These are phyloP conservation scores for Protomyctophum bolini DNA, from an alignment of 2,113 vertebrate species.

Conservation along the genomic window DNA sequence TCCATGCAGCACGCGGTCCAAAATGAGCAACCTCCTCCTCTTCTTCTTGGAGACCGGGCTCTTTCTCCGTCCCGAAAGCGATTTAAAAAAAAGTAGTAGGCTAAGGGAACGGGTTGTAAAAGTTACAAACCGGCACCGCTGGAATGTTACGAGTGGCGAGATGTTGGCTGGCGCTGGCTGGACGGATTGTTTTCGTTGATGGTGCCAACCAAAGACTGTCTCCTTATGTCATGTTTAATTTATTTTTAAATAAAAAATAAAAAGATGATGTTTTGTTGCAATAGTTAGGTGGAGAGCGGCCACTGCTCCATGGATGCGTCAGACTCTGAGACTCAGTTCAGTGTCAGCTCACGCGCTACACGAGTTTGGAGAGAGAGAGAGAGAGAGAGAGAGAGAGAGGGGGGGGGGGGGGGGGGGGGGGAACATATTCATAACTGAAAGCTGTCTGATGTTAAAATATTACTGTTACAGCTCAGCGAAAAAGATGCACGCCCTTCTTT, in stretches of 20 bases:
- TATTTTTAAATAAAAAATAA: background rate
- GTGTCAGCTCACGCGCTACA: conserved; percentile 6
- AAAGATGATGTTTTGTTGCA: background rate
- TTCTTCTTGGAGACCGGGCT: background rate
- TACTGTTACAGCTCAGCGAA: background rate
- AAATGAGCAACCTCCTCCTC: conserved; percentile 17
- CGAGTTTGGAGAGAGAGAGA: conserved; percentile 3
- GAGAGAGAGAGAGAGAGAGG: conserved; percentile 8
- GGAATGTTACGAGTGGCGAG: conserved; percentile 25
- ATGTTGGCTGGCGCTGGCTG: background rate
- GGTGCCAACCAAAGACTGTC: background rate
- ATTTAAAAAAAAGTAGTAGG: background rate
- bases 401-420: background rate
- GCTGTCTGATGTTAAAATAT: no score
- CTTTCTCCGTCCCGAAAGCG: conserved; percentile 1
- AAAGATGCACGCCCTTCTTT: conserved; percentile 12
- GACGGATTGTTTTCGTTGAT: background rate
- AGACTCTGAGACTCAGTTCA: background rate
- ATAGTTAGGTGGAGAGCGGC: conserved; percentile 25
- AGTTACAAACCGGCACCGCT: conserved; percentile 33
- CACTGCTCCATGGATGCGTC: conserved; percentile 49
- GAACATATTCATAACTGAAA: background rate
- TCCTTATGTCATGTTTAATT: conserved; percentile 47
- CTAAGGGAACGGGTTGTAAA: conserved; percentile 14
- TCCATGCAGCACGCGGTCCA: conserved; percentile 59